phyloP scores from a whole-genome alignment of 2,113 vertebrate species.

The Chloropsis hardwickii region DNA sequence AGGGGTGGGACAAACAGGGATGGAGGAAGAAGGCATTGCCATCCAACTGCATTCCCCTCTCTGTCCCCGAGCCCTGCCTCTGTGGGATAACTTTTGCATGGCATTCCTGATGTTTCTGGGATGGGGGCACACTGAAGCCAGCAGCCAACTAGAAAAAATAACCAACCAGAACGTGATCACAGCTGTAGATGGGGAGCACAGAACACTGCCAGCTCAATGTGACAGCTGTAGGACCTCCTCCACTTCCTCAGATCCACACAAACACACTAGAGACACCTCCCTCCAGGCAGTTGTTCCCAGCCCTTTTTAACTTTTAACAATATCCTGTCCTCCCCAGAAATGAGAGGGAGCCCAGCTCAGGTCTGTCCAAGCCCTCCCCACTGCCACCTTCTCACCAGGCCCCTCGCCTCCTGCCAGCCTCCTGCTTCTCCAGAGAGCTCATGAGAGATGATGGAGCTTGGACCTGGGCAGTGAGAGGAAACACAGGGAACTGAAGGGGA shows the following conservation, averaged over 20 bases:
- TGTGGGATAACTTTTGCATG: background rate
- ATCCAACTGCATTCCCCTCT: background rate
- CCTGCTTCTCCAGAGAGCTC: background rate
- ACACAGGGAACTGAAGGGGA: background rate
- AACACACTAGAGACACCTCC: background rate
- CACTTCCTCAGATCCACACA: accelerated
- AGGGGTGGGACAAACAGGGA: background rate
- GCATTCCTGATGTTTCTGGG: background rate
- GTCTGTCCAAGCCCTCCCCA: background rate
- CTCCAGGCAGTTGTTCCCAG: background rate
- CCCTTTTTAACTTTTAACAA: background rate
- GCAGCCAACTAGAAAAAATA: background rate
- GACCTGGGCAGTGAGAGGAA: background rate
- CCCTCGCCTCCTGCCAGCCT: background rate
- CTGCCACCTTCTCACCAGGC: background rate
- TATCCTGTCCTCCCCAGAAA: background rate
- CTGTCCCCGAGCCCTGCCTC: background rate
- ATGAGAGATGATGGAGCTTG: background rate
- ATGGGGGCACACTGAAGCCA: background rate
- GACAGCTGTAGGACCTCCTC: background rate
- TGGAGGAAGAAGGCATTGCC: background rate
- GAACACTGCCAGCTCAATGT: accelerated
- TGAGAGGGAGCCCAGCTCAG: background rate
- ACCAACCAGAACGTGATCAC: accelerated
- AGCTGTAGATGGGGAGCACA: background rate